Evolutionary conservation across 2,113 vertebrate species (phyloP), one percentile per base, ranked within the genome.

Genomic region (Scolopax mira): DNA sequence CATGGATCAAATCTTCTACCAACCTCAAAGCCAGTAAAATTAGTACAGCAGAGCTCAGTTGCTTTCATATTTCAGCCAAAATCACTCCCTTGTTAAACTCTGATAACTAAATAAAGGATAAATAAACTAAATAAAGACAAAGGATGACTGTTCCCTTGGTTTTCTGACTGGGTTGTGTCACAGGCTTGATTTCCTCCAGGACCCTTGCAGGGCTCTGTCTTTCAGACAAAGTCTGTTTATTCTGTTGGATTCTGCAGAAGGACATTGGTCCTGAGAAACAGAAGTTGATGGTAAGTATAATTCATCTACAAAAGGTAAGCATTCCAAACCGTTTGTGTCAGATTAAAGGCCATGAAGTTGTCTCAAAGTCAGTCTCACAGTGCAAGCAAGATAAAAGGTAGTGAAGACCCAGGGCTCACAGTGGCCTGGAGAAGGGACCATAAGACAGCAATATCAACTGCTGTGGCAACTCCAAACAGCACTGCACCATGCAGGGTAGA

Each of bases 61-160:
- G 64, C 93, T 96, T 97, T 96, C 72, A 95, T 94, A 93, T 90
- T 83, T 86, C 72, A 84, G 92, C 88, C 95, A 97, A 97, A 93
- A 92, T 84, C 60, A 55, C 83, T 90, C 83, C 55, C 85, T 90
- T 86, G 55, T 92, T 95, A 86, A 88, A 86, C 46, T 67, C 88
- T 78, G 55, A 90, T 88, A 96, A 93, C 79, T 84, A 93, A 95
- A 96, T 84, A 86, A 84, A 95, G 88, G n/a, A 93, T 92, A 97
- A 94, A 97, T 95, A 94, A 97, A 97, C 90, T 88, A 66, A 80
- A 93, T 62, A 83, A 83, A 85, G 64, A 67, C 94, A 86, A 71
- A 84, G 35, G 46, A 86, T 90, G 85, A 88, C 61, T 90, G 13
- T 86, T 90, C 52, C 33, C 39, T 88, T 87, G 55, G 17, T 74